phyloP scores from a whole-genome alignment of 1,140 invertebrate species.

The Danaus plexippus region DNA sequence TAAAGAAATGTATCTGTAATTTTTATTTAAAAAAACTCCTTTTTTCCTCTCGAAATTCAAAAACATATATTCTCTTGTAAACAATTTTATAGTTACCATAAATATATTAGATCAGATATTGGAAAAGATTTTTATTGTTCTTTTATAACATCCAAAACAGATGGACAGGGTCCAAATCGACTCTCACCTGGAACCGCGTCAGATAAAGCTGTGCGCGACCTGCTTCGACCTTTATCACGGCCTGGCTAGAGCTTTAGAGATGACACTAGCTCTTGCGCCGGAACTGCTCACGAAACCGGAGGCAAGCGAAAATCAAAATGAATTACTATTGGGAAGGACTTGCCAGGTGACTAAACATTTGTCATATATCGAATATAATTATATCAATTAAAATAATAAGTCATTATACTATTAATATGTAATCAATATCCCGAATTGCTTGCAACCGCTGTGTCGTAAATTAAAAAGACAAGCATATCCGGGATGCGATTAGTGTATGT shows the following conservation, averaged over 20 bases:
- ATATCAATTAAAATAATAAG: conserved; percentile 2
- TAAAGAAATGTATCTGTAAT: too few relatives aligned
- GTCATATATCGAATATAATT: background rate
- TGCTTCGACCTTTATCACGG: conserved; percentile 73
- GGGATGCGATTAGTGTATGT: too few relatives aligned
- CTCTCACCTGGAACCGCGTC: conserved; percentile 77
- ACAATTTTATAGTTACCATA: too few relatives aligned
- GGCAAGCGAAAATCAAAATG: conserved; percentile 50
- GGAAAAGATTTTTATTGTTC: too few relatives aligned
- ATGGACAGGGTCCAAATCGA: conserved; percentile 74
- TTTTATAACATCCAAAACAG: conserved; percentile 41
- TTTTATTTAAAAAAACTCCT: too few relatives aligned
- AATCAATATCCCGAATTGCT: too few relatives aligned
- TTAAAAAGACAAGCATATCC: too few relatives aligned
- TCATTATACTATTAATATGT: background rate
- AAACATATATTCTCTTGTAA: too few relatives aligned
- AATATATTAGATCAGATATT: too few relatives aligned
- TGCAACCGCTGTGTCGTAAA: too few relatives aligned
- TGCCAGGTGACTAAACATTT: conserved; percentile 40
- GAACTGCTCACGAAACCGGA: conserved; percentile 42
- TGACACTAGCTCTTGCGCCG: conserved; percentile 79
- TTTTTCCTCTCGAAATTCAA: too few relatives aligned
- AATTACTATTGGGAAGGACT: conserved; percentile 52
- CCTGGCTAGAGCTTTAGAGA: conserved; percentile 80
- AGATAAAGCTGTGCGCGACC: conserved; percentile 87